Conservation (phyloP, 2,113 vertebrate genomes). For the Hippocampus comes region DNA sequence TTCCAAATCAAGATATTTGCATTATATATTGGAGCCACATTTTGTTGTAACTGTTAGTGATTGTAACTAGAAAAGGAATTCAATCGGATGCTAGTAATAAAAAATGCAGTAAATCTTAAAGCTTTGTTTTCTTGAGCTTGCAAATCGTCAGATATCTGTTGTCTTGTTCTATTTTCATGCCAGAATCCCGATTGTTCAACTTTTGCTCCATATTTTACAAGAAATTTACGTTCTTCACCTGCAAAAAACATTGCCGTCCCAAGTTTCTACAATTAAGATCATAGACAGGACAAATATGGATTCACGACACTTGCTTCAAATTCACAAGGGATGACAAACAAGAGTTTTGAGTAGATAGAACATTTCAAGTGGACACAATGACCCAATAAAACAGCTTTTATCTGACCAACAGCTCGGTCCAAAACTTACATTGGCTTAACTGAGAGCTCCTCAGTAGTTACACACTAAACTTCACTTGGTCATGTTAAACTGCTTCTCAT, state of each 20-base stretch:
- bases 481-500: conserved; percentile 13
- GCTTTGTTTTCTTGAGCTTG: background rate
- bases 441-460: background rate
- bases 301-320: background rate
- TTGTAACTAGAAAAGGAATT: too few relatives aligned
- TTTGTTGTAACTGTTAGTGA: too few relatives aligned
- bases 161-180: background rate
- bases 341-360: conserved; percentile 3
- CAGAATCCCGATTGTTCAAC: background rate
- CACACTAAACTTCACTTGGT: conserved; percentile 1
- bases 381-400: background rate
- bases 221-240: background rate
- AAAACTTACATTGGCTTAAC: conserved; percentile 9
- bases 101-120: too few relatives aligned
- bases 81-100: too few relatives aligned
- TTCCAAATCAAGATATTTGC: background rate
- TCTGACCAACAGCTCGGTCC: conserved; percentile 13
- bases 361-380: background rate
- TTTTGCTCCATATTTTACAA: background rate
- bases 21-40: too few relatives aligned
- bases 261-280: background rate
- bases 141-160: background rate
- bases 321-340: conserved; percentile 5
- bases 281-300: background rate
- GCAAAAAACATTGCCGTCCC: background rate